Base-by-base conservation (phyloP, 2,888 invertebrate species). In the Melieria omissa region DNA sequence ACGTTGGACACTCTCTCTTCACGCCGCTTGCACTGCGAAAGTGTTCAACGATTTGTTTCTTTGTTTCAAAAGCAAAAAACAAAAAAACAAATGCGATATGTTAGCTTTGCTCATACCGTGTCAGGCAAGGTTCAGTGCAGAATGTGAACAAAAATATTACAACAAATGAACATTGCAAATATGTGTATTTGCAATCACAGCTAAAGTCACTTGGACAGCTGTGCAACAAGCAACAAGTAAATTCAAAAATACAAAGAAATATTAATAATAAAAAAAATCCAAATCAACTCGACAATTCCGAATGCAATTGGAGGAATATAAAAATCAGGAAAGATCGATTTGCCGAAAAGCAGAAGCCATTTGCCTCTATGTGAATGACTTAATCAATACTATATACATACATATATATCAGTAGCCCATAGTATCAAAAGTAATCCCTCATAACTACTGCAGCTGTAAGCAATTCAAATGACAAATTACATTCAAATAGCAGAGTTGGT, bases 61-160 rank as follows among this genome's bases (percentile, higher is more conserved):
- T 29, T 29, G 29, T 29, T 29, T 29, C 29, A 29, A 29, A 29
- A 29, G 29, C 29, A 29, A 29, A 29, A 29, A 29, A 29, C 29
- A 29, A 29, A 5, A 64, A 47, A 64, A 49, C 14, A 47, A 47
- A 64, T 47, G 49, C 12, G 10, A 63, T 67, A 75, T 72, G 77
- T 75, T 78, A 76, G 80, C 79, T 80, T 79, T 80, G 80, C 77
- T 78, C 75, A 72, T 75, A 75, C 78, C 77, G 77, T 75, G 75
- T 74, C 66, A 76, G 76, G 77, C 81, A 82, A 81, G 82, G 81
- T 81, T 82, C 81, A 80, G 81, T 81, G 81, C 79, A 78, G 76
- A 73, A 65, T 57, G 47, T 42, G 63, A 70, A 60, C 63, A 54
- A 68, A 73, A 65, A 61, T 29, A 69, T 46, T 69, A 66, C 68